Percentiles rank a stretch among this genome's conserved stretches.
phyloP scores from a whole-genome alignment of 2,888 invertebrate species.

The Ceraclea dissimilis region DNA sequence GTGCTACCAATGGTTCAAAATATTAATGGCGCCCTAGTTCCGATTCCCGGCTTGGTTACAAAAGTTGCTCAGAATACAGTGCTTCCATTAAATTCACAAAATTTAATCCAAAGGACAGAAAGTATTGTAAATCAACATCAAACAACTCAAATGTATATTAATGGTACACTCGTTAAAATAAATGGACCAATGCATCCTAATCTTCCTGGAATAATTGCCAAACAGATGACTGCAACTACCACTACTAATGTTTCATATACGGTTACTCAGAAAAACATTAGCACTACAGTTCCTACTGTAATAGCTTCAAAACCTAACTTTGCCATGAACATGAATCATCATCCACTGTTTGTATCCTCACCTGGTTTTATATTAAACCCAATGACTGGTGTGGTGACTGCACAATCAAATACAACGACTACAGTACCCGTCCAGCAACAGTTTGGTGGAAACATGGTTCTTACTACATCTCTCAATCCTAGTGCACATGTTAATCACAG shows the following conservation, averaged over 20 bases:
- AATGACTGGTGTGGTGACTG: conserved; percentile 31
- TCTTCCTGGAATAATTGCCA: conserved; percentile 36
- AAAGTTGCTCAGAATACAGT: conserved; percentile 49
- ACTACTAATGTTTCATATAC: conserved; percentile 39
- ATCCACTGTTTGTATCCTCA: conserved; percentile 43
- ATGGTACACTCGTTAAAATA: conserved; percentile 46
- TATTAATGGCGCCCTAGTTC: conserved; percentile 50
- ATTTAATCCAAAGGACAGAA: conserved; percentile 14
- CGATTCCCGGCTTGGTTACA: conserved; percentile 54
- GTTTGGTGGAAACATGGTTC: conserved; percentile 21
- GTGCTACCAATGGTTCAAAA: conserved; percentile 56
- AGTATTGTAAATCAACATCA: conserved; percentile 26
- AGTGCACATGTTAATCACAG: conserved; percentile 16
- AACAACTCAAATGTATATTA: conserved; percentile 43
- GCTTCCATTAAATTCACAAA: conserved; percentile 32
- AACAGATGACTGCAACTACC: conserved; percentile 31
- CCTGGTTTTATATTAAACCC: conserved; percentile 46
- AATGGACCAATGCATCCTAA: conserved; percentile 38
- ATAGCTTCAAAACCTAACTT: conserved; percentile 48
- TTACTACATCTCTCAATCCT: conserved; percentile 20
- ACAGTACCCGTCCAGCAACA: conserved; percentile 20
- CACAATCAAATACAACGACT: conserved; percentile 32
- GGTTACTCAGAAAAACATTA: conserved; percentile 40
- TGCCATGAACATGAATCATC: conserved; percentile 44
- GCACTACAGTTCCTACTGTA: conserved; percentile 38